Percentiles rank a stretch among this genome's conserved stretches.
phyloP scores from a whole-genome alignment of 2,113 vertebrate genomes.

The Brienomyrus longianalis region DNA sequence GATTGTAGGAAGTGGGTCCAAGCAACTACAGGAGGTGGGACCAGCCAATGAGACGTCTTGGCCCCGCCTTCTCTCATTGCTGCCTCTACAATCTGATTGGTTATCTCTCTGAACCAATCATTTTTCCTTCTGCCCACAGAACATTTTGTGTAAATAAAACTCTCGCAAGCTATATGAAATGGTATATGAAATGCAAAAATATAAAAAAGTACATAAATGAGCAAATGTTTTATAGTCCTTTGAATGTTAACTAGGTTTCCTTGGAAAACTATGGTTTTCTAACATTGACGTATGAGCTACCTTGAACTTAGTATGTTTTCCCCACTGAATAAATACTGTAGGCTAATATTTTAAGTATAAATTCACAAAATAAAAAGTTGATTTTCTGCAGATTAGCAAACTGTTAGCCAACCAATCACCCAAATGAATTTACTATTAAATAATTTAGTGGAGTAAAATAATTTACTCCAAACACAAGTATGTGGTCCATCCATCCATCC shows the following conservation, averaged over 20 bases:
- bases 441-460: neutral
- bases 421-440: neutral
- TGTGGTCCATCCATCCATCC: neutral
- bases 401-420: neutral
- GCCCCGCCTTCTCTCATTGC: too few relatives aligned
- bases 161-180: neutral
- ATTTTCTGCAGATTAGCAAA: neutral
- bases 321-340: neutral
- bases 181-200: neutral
- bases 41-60: too few relatives aligned
- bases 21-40: too few relatives aligned
- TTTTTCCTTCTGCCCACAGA: too few relatives aligned
- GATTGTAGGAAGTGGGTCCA: too few relatives aligned
- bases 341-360: neutral
- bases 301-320: neutral
- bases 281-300: neutral
- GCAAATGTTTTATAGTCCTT: neutral
- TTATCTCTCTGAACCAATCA: too few relatives aligned
- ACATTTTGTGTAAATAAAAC: too few relatives aligned
- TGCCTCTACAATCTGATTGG: too few relatives aligned
- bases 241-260: neutral
- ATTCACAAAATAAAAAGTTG: neutral
- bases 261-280: neutral
- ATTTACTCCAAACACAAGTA: neutral
- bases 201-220: neutral